Evolutionary conservation across 2,797 vertebrate genomes (phyloP), one percentile per base, ranked within the genome.

Genomic region (Lacerta viridis): DNA sequence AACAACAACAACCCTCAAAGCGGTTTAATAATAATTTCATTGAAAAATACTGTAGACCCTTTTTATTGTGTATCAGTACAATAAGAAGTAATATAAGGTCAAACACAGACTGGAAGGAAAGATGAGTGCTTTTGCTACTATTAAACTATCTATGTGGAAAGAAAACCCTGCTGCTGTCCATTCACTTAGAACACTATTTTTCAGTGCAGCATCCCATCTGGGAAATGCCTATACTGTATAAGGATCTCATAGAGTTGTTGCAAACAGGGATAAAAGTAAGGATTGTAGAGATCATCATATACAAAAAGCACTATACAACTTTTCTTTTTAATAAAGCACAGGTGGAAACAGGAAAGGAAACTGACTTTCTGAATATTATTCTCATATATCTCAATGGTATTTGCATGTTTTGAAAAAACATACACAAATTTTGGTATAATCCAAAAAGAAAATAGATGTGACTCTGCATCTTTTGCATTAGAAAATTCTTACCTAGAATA

Each of bases 401-500:
- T 79, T 17, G 77, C 17, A 59, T 33, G 33, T n/a, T 80, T 80
- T 59, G 20, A 2, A 20, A 61, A 61, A 80, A 55, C 13, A 13
- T 13, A 55, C 13, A 55, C 25, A 39, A 23, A 66, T 81, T 15
- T 2, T 81, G 33, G 27, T 23, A 81, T 76, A 59, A 27, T 33
- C 87, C 50, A 11, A 1, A 90, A 76, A 71, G 23, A 87, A 55
- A 86, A 64, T 20, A 27, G 27, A 18, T 55, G 3, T 2, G 61
- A 11, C 8, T 41, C 18, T 80, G 33, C 10, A 71, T 87, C 15
- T 11, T 75, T 86, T 66, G 27, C 11, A 76, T 76, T 85, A 76
- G 33, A 55, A 55, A 89, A 82, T 55, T 46, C 97, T 92, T 97
- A 99, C 99, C 98, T 98, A 91, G 99, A 97, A 96, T 99, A 98